These are phyloP conservation scores for Cricetomys ansorgei DNA, from an alignment of 2,113 vertebrate genomes.

Conservation along the genomic window DNA sequence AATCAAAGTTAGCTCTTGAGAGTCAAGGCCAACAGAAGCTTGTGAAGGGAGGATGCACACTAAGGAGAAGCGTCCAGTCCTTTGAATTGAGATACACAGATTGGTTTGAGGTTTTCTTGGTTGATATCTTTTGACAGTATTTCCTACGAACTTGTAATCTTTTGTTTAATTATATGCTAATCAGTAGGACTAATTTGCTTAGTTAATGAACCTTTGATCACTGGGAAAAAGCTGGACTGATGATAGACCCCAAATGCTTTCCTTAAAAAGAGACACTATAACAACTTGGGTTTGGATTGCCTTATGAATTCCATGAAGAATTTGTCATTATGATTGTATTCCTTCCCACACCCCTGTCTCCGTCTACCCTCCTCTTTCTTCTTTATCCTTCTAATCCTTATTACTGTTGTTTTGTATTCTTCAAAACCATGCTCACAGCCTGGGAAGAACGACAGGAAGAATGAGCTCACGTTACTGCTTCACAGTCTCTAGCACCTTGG, in stretches of 20 bases:
- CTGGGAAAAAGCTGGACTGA: not conserved
- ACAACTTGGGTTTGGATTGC: not conserved
- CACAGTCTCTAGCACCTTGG: not conserved
- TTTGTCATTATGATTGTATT: not conserved
- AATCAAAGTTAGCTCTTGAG: not conserved
- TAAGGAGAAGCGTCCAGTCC: not conserved
- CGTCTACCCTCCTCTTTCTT: not conserved
- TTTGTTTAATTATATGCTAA: not conserved
- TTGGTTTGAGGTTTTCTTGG: not conserved
- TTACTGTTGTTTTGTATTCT: not conserved
- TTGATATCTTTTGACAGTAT: not conserved
- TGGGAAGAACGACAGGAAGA: not conserved
- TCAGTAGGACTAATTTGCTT: not conserved
- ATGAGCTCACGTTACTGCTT: not conserved
- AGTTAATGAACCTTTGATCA: conserved; percentile 24
- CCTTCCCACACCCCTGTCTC: not conserved
- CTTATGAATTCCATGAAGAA: not conserved
- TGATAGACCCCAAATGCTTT: not conserved
- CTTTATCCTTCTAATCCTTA: not conserved
- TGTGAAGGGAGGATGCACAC: not conserved
- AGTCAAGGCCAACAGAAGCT: not conserved
- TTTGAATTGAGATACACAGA: not conserved
- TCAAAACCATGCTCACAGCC: not conserved
- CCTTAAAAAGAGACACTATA: not conserved
- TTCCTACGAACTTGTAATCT: not conserved